Conservation (phyloP, 2,797 vertebrate genomes). For the Dermochelys coriacea region DNA sequence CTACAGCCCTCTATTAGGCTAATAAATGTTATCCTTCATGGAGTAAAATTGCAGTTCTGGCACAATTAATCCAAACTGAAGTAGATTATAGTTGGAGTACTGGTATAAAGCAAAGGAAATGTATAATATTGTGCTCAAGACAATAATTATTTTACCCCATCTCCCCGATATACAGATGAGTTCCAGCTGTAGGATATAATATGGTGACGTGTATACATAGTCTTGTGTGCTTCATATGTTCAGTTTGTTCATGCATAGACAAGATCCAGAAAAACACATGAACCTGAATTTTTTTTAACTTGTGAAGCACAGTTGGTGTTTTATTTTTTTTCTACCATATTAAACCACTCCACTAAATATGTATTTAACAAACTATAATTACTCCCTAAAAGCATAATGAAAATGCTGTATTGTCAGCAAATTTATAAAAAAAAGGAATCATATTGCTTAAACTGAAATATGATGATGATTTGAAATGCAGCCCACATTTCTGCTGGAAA, state of each 20-base stretch:
- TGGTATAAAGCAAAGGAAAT: slow-evolving; percentile 15
- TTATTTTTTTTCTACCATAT: slow-evolving; percentile 42
- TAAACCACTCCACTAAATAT: slow-evolving; percentile 29
- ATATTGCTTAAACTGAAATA: slow-evolving; percentile 50
- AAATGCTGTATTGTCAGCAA: slow-evolving; percentile 55
- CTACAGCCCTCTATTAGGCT: slow-evolving; percentile 53
- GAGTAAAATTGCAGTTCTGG: slow-evolving; percentile 53
- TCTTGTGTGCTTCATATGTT: slow-evolving; percentile 8
- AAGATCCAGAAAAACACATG: slow-evolving; percentile 22
- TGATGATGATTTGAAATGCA: neutral
- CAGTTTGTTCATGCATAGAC: neutral
- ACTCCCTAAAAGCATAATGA: neutral
- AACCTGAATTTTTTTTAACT: slow-evolving; percentile 46
- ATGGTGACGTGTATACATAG: slow-evolving; percentile 47
- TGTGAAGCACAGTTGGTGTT: slow-evolving; percentile 44
- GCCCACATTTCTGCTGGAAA: slow-evolving; percentile 31
- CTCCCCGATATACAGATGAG: slow-evolving; percentile 23
- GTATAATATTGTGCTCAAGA: slow-evolving; percentile 38
- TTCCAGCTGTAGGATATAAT: slow-evolving; percentile 40
- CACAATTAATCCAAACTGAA: slow-evolving; percentile 60
- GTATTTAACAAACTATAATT: slow-evolving; percentile 53
- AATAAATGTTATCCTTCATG: slow-evolving; percentile 57
- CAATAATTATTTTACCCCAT: slow-evolving; percentile 49
- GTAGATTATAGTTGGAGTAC: slow-evolving; percentile 49
- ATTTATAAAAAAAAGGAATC: slow-evolving; percentile 3